These are phyloP conservation scores for Drosophila lacteicornis DNA, from an alignment of 1,140 invertebrate species.

Conservation along the genomic window DNA sequence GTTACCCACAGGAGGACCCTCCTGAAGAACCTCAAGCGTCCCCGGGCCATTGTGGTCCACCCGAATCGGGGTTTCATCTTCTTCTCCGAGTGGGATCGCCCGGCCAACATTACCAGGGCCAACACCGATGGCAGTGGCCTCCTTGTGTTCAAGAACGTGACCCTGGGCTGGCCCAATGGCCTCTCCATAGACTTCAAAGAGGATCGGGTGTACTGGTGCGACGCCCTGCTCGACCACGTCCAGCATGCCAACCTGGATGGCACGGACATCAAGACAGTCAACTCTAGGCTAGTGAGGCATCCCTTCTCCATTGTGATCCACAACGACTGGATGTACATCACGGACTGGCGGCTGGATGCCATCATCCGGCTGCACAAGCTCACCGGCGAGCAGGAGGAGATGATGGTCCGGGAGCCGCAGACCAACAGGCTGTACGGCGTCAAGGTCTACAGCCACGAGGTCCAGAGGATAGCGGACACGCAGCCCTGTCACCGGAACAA, in stretches of 20 bases:
- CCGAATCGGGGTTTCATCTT: conserved; percentile 97
- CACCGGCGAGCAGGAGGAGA: conserved; percentile 93
- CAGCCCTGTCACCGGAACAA: conserved; percentile 95
- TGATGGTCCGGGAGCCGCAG: conserved; percentile 94
- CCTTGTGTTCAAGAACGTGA: conserved; percentile 95
- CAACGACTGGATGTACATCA: conserved; percentile 97
- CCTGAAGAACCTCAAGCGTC: conserved; percentile 94
- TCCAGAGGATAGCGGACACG: conserved; percentile 89
- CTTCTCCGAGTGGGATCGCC: conserved; percentile 98
- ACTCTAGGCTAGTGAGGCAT: conserved; percentile 94
- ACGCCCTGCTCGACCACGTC: conserved; percentile 97
- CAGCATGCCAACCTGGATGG: conserved; percentile 98
- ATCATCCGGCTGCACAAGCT: conserved; percentile 96
- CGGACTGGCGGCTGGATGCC: conserved; percentile 98
- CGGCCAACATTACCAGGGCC: conserved; percentile 96
- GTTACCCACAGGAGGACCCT: conserved; percentile 93
- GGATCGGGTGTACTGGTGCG: conserved; percentile 97
- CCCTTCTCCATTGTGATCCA: conserved; percentile 98
- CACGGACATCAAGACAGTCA: conserved; percentile 95
- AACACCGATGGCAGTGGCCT: conserved; percentile 94
- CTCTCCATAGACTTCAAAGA: conserved; percentile 95
- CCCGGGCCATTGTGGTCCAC: conserved; percentile 97
- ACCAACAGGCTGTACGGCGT: conserved; percentile 96
- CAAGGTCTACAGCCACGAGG: conserved; percentile 93
- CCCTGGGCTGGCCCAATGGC: conserved; percentile 98